Conservation (phyloP, 2,888 invertebrate genomes). For the Chaetogeoica ovagalla region DNA sequence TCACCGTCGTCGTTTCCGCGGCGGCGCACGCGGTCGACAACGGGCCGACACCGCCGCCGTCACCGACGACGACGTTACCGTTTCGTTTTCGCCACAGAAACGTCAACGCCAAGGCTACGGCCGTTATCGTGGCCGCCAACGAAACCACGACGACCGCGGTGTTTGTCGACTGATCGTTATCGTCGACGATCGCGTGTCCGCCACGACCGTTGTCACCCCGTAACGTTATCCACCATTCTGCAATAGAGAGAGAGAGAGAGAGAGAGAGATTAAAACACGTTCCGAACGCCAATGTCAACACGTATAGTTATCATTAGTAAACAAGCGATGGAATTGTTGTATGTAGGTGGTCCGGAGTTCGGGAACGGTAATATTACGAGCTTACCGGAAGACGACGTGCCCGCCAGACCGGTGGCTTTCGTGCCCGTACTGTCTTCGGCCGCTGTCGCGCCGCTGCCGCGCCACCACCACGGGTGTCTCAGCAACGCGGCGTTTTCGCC, state of each 20-base stretch:
- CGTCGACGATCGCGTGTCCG: neutral
- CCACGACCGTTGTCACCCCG: neutral
- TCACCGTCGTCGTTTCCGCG: no score
- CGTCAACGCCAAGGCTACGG: neutral
- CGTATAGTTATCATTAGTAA: no score
- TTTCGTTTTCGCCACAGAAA: neutral
- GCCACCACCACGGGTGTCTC: slow-evolving; percentile 45
- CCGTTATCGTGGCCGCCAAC: neutral
- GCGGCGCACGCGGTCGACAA: no score
- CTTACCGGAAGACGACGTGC: slow-evolving; percentile 35
- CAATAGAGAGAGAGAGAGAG: no score
- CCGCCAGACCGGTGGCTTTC: neutral
- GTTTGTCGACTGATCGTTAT: neutral
- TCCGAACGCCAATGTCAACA: no score
- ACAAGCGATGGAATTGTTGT: no score
- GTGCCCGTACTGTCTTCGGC: slow-evolving; percentile 5
- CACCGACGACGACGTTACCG: neutral
- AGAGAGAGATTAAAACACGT: no score
- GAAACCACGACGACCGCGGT: neutral
- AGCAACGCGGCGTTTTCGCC: slow-evolving; percentile 11
- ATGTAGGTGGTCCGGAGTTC: no score
- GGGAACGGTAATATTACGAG: neutral
- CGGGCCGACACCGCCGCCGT: no score
- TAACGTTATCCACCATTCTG: slow-evolving; percentile 41
- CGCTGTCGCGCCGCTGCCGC: neutral